Evolutionary conservation across 2,113 vertebrate species (phyloP), one percentile per base, ranked within the genome.

Genomic region (Grammomys dolichurus): DNA sequence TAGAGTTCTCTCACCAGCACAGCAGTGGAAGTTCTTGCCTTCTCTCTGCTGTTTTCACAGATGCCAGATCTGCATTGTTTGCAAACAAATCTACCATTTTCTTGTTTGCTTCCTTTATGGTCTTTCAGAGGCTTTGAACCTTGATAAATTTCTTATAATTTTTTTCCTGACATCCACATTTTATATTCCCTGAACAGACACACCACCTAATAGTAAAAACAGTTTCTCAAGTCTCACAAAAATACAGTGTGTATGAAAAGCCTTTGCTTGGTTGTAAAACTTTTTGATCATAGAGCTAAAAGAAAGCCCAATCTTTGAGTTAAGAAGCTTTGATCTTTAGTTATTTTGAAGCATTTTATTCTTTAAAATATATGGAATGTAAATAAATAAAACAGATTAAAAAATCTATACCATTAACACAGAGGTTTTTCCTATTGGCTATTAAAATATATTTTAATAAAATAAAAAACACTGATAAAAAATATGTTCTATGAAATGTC

Each of bases 41-140:
- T n/a, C 6, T 63, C 1, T 0, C 2, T 0, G 56, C 36, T 6
- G 0, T 0, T 78, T 90, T 73, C 46, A 40, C 17, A 63, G 22
- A 70, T 11, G 16, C 69, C 16, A 78, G 40, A 63, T 40, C 33
- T 33, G 8, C 10, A 85, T 40, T 33, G 10, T 54, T 9, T 4
- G 69, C 51, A 48, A 63, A 43, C 54, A 20, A 2, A n/a, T 63
- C 69, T 5, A 43, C 3, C 6, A 16, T 73, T 17, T 36, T 28
- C 7, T 16, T 20, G 6, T 6, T 28, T 17, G 20, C 2, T 33
- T 3, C 69, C 54, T 3, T 24, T 43, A 40, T 51, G 31, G 3
- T 14, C 19, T 8, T 58, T 56, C 10, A 77, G 33, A 96, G 26
- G 1, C 2, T 5, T 63, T 73, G 77, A 54, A 0, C 51, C 28